A percentile compares a stretch with the other conserved stretches of the same genome.
phyloP scores from a whole-genome alignment of 2,797 vertebrate species.

The Xenops minutus region DNA sequence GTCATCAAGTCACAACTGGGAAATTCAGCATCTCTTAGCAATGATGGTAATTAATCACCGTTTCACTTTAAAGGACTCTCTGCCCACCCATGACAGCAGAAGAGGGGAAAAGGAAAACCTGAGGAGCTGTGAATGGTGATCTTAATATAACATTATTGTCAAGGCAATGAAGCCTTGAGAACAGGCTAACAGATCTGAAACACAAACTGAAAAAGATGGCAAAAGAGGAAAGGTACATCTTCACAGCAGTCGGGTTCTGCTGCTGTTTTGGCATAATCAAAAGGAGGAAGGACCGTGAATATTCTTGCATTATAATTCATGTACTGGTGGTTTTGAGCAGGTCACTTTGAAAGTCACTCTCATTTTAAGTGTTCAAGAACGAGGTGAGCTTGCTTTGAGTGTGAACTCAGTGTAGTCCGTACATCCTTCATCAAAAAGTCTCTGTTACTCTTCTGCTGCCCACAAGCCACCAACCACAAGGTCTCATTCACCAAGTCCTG shows the following conservation, averaged over 20 bases:
- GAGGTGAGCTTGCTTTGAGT: not conserved
- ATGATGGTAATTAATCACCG: not conserved
- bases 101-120: not conserved
- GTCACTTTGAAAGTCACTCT: not conserved
- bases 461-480: not conserved
- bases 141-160: not conserved
- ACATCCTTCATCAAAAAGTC: not conserved
- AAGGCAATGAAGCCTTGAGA: not conserved
- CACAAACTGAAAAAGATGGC: not conserved
- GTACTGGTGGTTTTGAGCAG: accelerated
- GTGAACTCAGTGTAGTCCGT: not conserved
- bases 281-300: not conserved
- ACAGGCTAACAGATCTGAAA: not conserved
- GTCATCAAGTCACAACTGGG: not conserved
- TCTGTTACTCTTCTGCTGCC: not conserved
- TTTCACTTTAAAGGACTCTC: not conserved
- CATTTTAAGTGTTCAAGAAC: not conserved
- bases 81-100: not conserved
- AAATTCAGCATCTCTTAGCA: not conserved
- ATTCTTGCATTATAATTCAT: not conserved
- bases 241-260: not conserved
- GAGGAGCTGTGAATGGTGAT: not conserved
- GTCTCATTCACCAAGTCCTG: not conserved
- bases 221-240: not conserved
- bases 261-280: not conserved